Evolutionary conservation across 1,140 invertebrate genomes (phyloP).

Genomic region (Chymomyza costata): DNA sequence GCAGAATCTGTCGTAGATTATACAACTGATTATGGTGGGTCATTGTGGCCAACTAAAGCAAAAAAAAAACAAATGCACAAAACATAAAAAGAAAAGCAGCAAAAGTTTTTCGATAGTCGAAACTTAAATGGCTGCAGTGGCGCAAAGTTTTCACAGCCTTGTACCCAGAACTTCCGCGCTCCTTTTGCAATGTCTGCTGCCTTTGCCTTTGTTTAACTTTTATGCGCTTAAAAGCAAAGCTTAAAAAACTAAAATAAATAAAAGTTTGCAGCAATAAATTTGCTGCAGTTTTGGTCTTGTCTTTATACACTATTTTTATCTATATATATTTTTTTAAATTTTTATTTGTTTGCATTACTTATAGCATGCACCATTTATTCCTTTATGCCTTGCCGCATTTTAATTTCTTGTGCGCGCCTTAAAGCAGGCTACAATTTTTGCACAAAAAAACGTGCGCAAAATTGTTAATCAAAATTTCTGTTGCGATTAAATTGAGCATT

Average conservation of each 20-base stretch:
- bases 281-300: slow-evolving; percentile 33
- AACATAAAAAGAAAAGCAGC: slow-evolving; percentile 7
- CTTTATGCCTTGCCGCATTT: no score
- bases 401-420: no score
- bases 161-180: no score
- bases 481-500: no score
- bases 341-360: slow-evolving; percentile 25
- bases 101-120: slow-evolving; percentile 46
- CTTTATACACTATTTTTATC: neutral
- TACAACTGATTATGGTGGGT: slow-evolving; percentile 19
- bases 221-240: slow-evolving; percentile 15
- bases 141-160: slow-evolving; percentile 30
- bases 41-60: slow-evolving; percentile 3
- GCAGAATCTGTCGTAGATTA: slow-evolving; percentile 36
- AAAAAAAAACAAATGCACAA: slow-evolving; percentile 7
- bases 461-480: no score
- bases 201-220: slow-evolving; percentile 22
- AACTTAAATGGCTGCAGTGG: slow-evolving; percentile 39
- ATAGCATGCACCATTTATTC: no score
- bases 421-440: no score
- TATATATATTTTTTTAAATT: slow-evolving; percentile 28
- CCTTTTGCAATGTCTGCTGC: no score
- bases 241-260: slow-evolving; percentile 19
- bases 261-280: slow-evolving; percentile 42
- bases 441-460: no score